These are phyloP conservation scores for Pentalonia nigronervosa DNA, from an alignment of 1,140 invertebrate species.

Conservation along the genomic window DNA sequence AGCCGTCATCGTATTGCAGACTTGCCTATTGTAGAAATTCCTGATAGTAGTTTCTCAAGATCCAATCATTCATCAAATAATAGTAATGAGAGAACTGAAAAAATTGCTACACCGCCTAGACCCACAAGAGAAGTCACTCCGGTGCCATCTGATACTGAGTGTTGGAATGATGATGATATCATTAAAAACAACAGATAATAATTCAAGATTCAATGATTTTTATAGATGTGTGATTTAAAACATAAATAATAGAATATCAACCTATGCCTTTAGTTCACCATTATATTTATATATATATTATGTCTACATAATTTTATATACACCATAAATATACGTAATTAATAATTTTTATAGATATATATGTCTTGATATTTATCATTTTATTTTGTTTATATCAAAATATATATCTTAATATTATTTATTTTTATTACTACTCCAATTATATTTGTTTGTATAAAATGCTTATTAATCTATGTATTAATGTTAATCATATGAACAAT, in stretches of 20 bases:
- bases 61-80: not conserved
- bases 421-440: not conserved
- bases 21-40: not conserved
- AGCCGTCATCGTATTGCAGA: not conserved
- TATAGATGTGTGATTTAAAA: not conserved
- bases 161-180: not conserved
- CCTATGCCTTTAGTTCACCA: not conserved
- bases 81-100: not conserved
- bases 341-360: not conserved
- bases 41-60: not conserved
- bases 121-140: slow-evolving; percentile 32
- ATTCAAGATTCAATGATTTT: not conserved
- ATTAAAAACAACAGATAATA: not conserved
- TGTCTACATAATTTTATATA: not conserved
- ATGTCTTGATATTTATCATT: not conserved
- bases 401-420: slow-evolving; percentile 13
- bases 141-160: slow-evolving; percentile 31
- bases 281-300: not conserved
- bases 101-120: not conserved
- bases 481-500: not conserved
- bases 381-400: not conserved
- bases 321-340: not conserved
- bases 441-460: not conserved
- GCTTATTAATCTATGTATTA: too few relatives aligned
- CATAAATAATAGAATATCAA: not conserved